These are phyloP conservation scores for Bergia puertoricense DNA, from an alignment of 92 coral and sea anemone species.

Conservation along the genomic window DNA sequence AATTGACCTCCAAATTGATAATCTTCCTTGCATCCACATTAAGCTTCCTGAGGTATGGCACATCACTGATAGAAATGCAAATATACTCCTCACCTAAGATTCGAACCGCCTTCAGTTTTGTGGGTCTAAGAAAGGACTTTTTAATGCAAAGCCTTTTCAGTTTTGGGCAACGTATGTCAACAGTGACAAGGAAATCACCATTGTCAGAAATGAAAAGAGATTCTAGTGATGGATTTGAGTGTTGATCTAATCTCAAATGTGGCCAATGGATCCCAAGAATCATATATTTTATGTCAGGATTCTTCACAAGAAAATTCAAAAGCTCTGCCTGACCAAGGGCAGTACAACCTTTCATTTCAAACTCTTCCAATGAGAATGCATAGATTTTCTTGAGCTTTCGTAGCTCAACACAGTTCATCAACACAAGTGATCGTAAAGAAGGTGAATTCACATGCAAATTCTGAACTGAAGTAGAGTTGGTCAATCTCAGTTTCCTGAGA, in stretches of 20 bases:
- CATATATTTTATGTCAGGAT: slow-evolving; percentile 74
- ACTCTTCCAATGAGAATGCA: slow-evolving; percentile 65
- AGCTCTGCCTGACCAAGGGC: slow-evolving; percentile 66
- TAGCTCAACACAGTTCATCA: slow-evolving; percentile 71
- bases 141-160: slow-evolving; percentile 57
- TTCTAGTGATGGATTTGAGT: slow-evolving; percentile 75
- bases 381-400: slow-evolving; percentile 63
- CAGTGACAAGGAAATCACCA: slow-evolving; percentile 61
- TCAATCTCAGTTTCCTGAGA: slow-evolving; percentile 57
- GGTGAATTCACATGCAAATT: slow-evolving; percentile 64
- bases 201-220: slow-evolving; percentile 63
- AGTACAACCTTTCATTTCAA: slow-evolving; percentile 66
- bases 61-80: slow-evolving; percentile 55
- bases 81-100: slow-evolving; percentile 46
- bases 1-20: slow-evolving; percentile 64
- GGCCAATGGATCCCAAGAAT: slow-evolving; percentile 65
- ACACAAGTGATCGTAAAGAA: slow-evolving; percentile 60
- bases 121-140: slow-evolving; percentile 62
- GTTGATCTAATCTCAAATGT: slow-evolving; percentile 75
- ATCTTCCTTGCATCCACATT: slow-evolving; percentile 53
- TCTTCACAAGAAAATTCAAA: slow-evolving; percentile 68
- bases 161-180: slow-evolving; percentile 82
- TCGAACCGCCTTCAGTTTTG: slow-evolving; percentile 65
- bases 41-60: slow-evolving; percentile 70
- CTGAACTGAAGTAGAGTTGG: slow-evolving; percentile 62